phyloP scores from a whole-genome alignment of 2,888 invertebrate species.

The Polymixis flavicincta region DNA sequence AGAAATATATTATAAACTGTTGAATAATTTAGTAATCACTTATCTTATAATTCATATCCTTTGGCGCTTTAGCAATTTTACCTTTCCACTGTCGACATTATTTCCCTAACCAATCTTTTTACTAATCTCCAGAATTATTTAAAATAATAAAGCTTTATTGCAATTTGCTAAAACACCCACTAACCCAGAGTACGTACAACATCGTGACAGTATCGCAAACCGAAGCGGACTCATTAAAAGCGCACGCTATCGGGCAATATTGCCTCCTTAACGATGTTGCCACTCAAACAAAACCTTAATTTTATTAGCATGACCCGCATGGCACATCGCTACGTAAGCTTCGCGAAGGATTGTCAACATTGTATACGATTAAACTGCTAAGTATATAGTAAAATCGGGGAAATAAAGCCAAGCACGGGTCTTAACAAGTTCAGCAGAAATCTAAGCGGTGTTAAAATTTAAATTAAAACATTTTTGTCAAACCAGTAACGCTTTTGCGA shows the following conservation, averaged over 20 bases:
- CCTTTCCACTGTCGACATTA: no score
- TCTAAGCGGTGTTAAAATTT: not conserved
- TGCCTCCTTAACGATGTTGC: constrained; percentile 80
- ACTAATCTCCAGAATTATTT: no score
- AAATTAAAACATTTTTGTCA: no score
- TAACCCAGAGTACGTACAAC: not conserved
- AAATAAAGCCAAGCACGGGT: not conserved
- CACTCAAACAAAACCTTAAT: constrained; percentile 81
- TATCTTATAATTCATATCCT: no score
- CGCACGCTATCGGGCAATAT: constrained; percentile 72
- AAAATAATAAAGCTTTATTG: not conserved
- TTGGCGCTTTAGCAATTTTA: no score
- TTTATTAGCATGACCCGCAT: constrained; percentile 79
- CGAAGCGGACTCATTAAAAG: constrained; percentile 67
- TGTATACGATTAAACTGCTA: constrained; percentile 40
- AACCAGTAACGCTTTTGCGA: not conserved
- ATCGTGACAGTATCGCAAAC: constrained; percentile 36
- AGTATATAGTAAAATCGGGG: constrained; percentile 16
- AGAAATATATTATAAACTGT: no score
- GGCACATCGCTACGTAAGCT: constrained; percentile 70
- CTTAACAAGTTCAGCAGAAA: constrained; percentile 23
- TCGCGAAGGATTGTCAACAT: constrained; percentile 65
- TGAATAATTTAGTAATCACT: no score
- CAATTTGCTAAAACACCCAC: not conserved
- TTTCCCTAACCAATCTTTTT: no score